Conservation (phyloP, 2,797 vertebrate genomes). For the Pangasius mekongensis region DNA sequence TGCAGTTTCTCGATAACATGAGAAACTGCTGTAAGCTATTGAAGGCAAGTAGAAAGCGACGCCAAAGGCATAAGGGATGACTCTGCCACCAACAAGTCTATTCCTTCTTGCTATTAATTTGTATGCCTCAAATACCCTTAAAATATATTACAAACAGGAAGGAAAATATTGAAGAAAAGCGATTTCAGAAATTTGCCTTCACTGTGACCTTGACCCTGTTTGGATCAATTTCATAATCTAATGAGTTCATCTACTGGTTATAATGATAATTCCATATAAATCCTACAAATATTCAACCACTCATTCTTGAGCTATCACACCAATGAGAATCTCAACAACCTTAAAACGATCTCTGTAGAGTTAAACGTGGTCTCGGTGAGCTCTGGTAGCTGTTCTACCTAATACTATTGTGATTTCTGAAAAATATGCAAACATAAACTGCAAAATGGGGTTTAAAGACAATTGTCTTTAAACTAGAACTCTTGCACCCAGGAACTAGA, state of each 20-base stretch:
- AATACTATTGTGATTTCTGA: background rate
- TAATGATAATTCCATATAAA: background rate
- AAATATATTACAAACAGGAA: background rate
- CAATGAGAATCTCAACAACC: background rate
- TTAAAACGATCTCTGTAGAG: background rate
- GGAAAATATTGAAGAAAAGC: background rate
- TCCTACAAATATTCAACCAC: background rate
- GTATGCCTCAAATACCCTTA: background rate
- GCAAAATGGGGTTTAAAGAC: background rate
- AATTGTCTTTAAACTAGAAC: background rate
- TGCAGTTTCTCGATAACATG: background rate
- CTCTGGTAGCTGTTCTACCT: background rate
- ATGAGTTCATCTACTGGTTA: background rate
- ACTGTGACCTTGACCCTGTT: background rate
- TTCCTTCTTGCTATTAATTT: background rate
- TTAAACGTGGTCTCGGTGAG: background rate
- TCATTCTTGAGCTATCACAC: background rate
- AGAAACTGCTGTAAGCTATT: background rate
- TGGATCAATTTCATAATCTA: background rate
- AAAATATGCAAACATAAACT: background rate
- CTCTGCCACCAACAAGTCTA: background rate
- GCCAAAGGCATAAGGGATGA: background rate
- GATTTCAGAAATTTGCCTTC: background rate
- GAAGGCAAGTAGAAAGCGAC: background rate
- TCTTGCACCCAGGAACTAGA: background rate